These are phyloP conservation scores for Sterrhoptilus dennistouni DNA, from an alignment of 2,113 vertebrate genomes.

Conservation along the genomic window DNA sequence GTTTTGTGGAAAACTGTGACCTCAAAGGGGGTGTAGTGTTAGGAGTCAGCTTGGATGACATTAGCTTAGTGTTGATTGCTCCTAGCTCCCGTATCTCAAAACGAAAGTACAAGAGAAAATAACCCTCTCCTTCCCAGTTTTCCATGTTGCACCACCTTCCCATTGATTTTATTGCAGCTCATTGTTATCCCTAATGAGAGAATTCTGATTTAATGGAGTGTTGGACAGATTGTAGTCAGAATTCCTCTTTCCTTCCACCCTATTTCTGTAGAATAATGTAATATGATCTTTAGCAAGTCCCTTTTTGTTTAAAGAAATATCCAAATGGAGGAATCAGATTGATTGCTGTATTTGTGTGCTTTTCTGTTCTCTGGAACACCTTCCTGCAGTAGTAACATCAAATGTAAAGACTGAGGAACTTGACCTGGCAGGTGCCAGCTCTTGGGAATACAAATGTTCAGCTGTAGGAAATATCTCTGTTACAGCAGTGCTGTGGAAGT, in stretches of 20 bases:
- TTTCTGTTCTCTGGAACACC: not conserved
- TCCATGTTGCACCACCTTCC: not conserved
- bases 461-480: not conserved
- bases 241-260: not conserved
- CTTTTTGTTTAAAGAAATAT: not conserved
- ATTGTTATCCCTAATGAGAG: not conserved
- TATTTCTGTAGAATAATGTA: not conserved
- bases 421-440: not conserved
- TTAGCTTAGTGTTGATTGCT: not conserved
- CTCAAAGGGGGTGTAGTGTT: not conserved
- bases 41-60: not conserved
- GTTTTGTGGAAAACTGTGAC: not conserved
- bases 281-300: not conserved
- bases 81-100: not conserved
- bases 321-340: not conserved
- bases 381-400: not conserved
- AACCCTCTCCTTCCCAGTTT: not conserved
- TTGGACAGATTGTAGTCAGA: not conserved
- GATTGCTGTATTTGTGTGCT: not conserved
- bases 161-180: not conserved
- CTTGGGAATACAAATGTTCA: slow-evolving; percentile 6
- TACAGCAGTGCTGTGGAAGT: not conserved
- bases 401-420: slow-evolving; percentile 8
- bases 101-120: not conserved
- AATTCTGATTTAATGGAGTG: not conserved